Conservation (phyloP, 2,113 vertebrate species). For the Antennarius striatus region DNA sequence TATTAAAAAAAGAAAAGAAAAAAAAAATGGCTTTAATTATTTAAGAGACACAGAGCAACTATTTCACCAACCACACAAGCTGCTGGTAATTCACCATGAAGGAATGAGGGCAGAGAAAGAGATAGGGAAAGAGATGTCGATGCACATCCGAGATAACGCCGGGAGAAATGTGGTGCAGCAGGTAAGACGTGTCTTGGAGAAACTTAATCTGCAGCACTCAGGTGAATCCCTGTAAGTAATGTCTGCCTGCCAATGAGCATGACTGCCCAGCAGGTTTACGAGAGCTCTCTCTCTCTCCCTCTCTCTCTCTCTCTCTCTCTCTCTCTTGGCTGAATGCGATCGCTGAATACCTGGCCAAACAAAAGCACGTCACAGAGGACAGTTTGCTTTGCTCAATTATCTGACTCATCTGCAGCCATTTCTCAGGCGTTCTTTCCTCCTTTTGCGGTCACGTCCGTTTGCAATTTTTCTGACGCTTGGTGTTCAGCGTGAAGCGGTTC, state of each 20-base stretch:
- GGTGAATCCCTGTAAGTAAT: conserved; percentile 31
- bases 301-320: background rate
- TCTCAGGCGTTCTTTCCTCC: too few relatives aligned
- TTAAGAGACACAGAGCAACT: conserved; percentile 4
- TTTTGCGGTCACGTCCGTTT: too few relatives aligned
- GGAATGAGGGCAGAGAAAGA: background rate
- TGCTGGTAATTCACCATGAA: conserved; percentile 4
- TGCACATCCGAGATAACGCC: conserved; percentile 34
- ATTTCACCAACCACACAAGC: conserved; percentile 31
- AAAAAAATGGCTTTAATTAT: background rate
- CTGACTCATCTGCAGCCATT: background rate
- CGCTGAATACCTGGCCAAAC: conserved; percentile 21
- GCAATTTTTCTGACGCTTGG: too few relatives aligned
- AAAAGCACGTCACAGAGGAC: conserved; percentile 19
- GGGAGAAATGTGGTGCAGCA: conserved; percentile 68
- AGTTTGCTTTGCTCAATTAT: background rate
- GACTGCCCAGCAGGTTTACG: conserved; percentile 47
- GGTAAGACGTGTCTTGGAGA: conserved; percentile 64
- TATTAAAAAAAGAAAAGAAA: conserved; percentile 2
- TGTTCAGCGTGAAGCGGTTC: conserved; percentile 11
- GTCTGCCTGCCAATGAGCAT: conserved; percentile 45
- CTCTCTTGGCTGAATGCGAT: conserved; percentile 25
- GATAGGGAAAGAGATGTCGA: conserved; percentile 11
- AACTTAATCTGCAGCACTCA: conserved; percentile 41
- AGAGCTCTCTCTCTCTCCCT: conserved; percentile 8